Evolutionary conservation across 2,113 vertebrate genomes (phyloP).

Genomic region (Tragelaphus scriptus): DNA sequence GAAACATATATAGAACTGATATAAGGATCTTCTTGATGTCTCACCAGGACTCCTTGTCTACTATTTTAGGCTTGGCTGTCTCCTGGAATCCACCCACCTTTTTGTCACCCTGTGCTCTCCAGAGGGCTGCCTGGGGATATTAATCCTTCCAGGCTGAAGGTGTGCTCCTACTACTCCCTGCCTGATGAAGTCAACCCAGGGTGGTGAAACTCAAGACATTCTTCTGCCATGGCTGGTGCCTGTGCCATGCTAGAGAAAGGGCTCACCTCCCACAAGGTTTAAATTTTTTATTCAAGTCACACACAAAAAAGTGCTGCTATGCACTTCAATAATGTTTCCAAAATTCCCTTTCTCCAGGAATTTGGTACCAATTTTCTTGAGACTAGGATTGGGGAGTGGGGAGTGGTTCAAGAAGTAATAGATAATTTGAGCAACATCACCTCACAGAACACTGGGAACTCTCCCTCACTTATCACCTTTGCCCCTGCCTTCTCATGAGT

Average conservation of each 20-base stretch:
- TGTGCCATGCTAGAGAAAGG: neutral
- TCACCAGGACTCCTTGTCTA: neutral
- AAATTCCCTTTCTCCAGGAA: neutral
- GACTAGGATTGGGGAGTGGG: neutral
- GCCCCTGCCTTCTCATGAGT: neutral
- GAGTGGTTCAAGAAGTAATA: neutral
- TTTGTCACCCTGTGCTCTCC: neutral
- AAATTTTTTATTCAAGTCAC: neutral
- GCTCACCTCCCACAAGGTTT: neutral
- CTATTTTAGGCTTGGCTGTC: neutral
- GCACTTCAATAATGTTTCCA: neutral
- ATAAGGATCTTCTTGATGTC: neutral
- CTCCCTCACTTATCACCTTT: neutral
- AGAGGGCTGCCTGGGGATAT: fast-evolving
- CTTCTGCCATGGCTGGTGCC: neutral
- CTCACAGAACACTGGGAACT: neutral
- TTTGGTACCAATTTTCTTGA: neutral
- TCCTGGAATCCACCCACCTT: neutral
- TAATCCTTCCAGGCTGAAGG: neutral
- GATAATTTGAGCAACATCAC: neutral
- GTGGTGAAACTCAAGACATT: neutral
- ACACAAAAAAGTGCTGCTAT: neutral
- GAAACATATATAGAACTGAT: neutral
- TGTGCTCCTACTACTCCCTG: neutral
- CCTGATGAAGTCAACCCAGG: neutral